phyloP scores from a whole-genome alignment of 2,113 vertebrate species.

The Lipotes vexillifer region DNA sequence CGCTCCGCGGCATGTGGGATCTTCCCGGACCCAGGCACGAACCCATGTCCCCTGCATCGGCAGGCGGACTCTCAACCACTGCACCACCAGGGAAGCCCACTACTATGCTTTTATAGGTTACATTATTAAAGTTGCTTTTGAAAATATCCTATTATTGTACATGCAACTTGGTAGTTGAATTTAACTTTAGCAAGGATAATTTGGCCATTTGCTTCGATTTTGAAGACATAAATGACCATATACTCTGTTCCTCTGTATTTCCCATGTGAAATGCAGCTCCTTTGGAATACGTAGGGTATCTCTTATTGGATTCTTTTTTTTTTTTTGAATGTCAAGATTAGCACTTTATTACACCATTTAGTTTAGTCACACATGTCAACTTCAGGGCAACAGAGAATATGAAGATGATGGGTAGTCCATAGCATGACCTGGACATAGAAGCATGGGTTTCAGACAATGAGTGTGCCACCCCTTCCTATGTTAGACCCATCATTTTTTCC shows the following conservation, averaged over 20 bases:
- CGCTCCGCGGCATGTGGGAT: no score
- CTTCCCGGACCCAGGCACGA: no score
- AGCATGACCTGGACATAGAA: background rate
- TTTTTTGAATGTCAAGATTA: background rate
- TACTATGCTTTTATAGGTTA: background rate
- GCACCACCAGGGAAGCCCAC: background rate
- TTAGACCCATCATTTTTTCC: background rate
- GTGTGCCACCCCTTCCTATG: background rate
- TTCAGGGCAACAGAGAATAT: background rate
- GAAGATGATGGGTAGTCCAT: background rate
- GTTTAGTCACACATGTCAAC: background rate
- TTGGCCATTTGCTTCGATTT: constrained; percentile 10
- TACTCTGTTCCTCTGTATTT: background rate
- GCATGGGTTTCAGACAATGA: background rate
- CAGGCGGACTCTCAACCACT: no score
- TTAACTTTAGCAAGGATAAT: constrained; percentile 28
- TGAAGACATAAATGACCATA: background rate
- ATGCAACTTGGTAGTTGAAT: background rate
- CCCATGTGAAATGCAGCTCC: background rate
- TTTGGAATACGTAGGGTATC: background rate
- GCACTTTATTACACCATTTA: background rate
- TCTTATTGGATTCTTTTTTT: background rate
- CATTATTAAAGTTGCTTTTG: background rate
- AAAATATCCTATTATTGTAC: constrained; percentile 16
- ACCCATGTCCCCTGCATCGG: no score